Conservation (phyloP, 2,113 vertebrate species). For the Myotis brandtii region DNA sequence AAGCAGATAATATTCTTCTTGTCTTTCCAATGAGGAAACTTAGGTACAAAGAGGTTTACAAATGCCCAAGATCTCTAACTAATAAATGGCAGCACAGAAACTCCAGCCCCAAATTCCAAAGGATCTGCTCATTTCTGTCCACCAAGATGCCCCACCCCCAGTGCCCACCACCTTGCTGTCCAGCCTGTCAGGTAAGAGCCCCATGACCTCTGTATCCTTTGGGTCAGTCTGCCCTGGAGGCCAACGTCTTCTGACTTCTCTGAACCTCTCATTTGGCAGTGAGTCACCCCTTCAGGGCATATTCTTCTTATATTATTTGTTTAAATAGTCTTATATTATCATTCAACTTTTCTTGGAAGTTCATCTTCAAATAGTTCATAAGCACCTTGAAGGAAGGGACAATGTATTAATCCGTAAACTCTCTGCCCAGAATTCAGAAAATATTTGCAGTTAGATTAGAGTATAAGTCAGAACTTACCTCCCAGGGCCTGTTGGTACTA, state of each 20-base stretch:
- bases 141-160: neutral
- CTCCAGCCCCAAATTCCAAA: neutral
- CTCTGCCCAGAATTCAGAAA: neutral
- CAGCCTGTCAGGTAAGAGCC: neutral
- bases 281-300: neutral
- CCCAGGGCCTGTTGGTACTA: neutral
- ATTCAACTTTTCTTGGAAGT: conserved; percentile 12
- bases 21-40: neutral
- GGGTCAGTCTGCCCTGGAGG: neutral
- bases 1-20: neutral
- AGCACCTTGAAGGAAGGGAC: conserved; percentile 5
- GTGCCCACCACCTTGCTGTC: neutral
- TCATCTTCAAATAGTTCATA: neutral
- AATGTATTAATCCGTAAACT: neutral
- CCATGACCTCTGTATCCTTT: neutral
- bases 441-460: neutral
- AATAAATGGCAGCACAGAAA: conserved; percentile 3
- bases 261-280: neutral
- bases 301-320: neutral
- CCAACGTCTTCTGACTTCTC: neutral
- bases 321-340: neutral
- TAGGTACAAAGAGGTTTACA: neutral
- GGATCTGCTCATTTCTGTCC: neutral
- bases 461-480: neutral
- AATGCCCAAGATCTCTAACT: neutral